A percentile compares a stretch with the other conserved stretches of the same genome.
These are phyloP conservation scores for Leptocoma aspasia DNA, from an alignment of 2,113 vertebrate genomes.

Conservation along the genomic window DNA sequence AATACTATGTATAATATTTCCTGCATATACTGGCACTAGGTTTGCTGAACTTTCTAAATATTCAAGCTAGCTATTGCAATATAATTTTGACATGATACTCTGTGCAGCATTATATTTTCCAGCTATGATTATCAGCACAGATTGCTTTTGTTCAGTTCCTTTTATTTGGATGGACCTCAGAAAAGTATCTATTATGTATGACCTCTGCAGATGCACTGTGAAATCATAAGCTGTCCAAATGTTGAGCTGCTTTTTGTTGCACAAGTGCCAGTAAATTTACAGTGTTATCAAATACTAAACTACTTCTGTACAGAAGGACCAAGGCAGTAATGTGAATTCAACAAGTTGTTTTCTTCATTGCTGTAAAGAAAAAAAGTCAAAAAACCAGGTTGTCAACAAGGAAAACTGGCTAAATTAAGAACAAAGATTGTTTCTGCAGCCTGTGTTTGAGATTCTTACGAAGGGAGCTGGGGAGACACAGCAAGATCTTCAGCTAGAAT, in stretches of 20 bases:
- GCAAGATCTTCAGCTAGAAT: not conserved
- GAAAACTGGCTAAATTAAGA: not conserved
- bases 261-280: not conserved
- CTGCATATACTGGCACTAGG: not conserved
- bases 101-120: not conserved
- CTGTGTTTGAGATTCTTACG: not conserved
- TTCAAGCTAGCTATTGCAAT: not conserved
- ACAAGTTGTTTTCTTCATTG: not conserved
- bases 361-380: not conserved
- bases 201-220: not conserved
- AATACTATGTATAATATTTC: not conserved
- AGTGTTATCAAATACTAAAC: not conserved
- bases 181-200: not conserved
- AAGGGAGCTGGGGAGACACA: not conserved
- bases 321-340: not conserved
- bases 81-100: not conserved
- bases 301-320: not conserved
- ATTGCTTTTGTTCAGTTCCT: slow-evolving; percentile 17
- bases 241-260: not conserved
- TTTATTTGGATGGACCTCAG: not conserved
- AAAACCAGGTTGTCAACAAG: not conserved
- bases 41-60: not conserved
- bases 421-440: not conserved
- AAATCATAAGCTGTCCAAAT: not conserved
- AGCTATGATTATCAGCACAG: not conserved